Conservation (phyloP, 2,888 invertebrate genomes). For the Tiphia femorata region DNA sequence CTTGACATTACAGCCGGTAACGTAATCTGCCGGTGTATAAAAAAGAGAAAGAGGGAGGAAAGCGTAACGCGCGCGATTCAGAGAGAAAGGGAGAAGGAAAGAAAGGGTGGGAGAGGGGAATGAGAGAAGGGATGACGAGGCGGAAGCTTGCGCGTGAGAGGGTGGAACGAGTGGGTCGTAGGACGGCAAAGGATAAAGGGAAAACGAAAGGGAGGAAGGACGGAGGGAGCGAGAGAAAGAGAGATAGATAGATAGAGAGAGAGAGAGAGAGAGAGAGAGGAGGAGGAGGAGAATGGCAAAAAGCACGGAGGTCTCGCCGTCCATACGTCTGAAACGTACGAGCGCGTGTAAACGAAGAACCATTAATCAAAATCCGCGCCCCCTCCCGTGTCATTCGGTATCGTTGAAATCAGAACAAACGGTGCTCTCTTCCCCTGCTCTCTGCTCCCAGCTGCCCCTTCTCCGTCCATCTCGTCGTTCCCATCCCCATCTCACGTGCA, state of each 20-base stretch:
- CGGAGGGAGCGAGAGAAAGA: neutral
- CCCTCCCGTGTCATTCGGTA: slow-evolving; percentile 38
- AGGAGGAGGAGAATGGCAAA: neutral
- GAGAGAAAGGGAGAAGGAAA: no score
- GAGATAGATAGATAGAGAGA: neutral
- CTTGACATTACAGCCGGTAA: slow-evolving; percentile 42
- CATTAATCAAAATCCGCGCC: slow-evolving; percentile 47
- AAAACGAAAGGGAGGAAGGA: neutral
- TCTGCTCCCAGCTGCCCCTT: slow-evolving; percentile 5
- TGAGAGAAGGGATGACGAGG: slow-evolving; percentile 1
- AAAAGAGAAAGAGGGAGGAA: slow-evolving; percentile 8
- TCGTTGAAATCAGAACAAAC: slow-evolving; percentile 52
- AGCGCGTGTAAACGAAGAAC: slow-evolving; percentile 40
- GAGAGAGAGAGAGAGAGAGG: neutral
- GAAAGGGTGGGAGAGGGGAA: neutral
- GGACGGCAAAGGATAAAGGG: no score
- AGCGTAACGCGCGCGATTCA: no score
- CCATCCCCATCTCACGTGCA: slow-evolving; percentile 19
- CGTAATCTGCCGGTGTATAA: slow-evolving; percentile 29
- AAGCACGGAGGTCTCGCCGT: neutral
- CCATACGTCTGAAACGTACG: slow-evolving; percentile 32
- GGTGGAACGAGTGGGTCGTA: neutral
- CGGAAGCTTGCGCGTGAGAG: no score
- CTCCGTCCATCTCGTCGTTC: neutral
- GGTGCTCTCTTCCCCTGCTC: slow-evolving; percentile 8